Evolutionary conservation across 2,888 invertebrate genomes (phyloP), one percentile per base, ranked within the genome.

Genomic region (Plagodis pulveraria): DNA sequence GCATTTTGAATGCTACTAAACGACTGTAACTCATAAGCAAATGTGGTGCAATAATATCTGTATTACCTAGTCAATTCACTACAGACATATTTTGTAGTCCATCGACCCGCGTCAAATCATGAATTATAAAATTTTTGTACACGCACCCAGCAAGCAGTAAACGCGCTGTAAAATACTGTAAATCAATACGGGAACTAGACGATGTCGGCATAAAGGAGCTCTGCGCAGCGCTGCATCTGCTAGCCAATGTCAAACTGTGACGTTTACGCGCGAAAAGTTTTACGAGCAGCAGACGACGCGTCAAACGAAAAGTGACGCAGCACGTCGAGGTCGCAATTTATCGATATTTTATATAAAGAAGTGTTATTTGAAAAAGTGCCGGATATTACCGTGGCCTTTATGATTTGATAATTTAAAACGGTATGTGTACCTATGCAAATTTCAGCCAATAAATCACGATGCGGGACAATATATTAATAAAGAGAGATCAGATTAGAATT

Each of bases 191-290:
- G 69, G 78, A 81, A 40, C 86, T 87, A 86, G 87, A 89, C 85
- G 84, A 79, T 71, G 66, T 62, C 68, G 65, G 70, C 78, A 86
- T 83, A 86, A 85, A 84, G 83, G 80, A 78, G 74, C 73, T 79
- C 81, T 80, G 78, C 75, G 72, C 80, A 88, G 87, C 89, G 89
- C 89, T 87, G 81, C 90, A 90, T 89, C 89, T 89, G 90, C 88
- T 89, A 77, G 73, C 79, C 81, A 81, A 81, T 83, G 86, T 87
- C 91, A 87, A 40, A 83, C 80, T 75, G 83, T 87, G 92, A 92
- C 91, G 85, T 92, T 92, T 90, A 91, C 90, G 91, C 89, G 89
- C 91, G 85, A 88, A 90, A 89, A 91, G 90, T 89, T 92, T 91
- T 91, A 92, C 84, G 91, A 89, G 77, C 80, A 71, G 78, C 87